Evolutionary conservation across 2,113 vertebrate genomes (phyloP).

Genomic region (Anguilla japonica): DNA sequence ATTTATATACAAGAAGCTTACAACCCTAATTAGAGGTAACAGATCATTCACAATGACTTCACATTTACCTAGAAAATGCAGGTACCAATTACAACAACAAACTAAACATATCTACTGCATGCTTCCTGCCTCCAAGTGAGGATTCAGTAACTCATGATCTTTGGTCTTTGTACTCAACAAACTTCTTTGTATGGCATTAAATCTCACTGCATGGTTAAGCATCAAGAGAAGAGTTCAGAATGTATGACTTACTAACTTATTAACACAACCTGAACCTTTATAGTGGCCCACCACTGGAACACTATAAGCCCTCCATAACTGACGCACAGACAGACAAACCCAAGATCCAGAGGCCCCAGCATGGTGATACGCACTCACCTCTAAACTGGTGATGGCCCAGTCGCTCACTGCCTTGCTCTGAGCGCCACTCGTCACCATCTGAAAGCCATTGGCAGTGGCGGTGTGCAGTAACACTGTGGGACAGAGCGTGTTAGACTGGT

Average conservation of each 20-base stretch:
- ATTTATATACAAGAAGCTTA: background rate
- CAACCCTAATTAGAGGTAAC: background rate
- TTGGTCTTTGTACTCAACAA: background rate
- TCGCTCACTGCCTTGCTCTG: slow-evolving; percentile 95
- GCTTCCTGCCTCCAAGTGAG: background rate
- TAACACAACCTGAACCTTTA: background rate
- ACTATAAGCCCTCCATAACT: background rate
- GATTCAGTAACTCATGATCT: background rate
- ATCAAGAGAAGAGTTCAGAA: background rate
- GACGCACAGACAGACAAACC: background rate
- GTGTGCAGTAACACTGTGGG: slow-evolving; percentile 87
- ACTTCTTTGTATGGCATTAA: background rate
- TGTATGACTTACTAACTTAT: background rate
- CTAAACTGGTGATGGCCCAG: slow-evolving; percentile 95
- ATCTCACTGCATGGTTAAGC: background rate
- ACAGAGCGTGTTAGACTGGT: background rate
- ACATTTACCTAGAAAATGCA: background rate
- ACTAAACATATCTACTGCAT: background rate
- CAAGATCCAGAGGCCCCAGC: background rate
- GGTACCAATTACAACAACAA: no score
- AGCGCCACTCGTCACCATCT: slow-evolving; percentile 96
- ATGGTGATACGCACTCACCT: slow-evolving; percentile 75
- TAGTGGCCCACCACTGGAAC: background rate
- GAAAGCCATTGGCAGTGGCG: slow-evolving; percentile 95
- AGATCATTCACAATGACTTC: background rate